Evolutionary conservation across 2,888 invertebrate genomes (phyloP), one percentile per base, ranked within the genome.

Genomic region (Chironomus riparius): DNA sequence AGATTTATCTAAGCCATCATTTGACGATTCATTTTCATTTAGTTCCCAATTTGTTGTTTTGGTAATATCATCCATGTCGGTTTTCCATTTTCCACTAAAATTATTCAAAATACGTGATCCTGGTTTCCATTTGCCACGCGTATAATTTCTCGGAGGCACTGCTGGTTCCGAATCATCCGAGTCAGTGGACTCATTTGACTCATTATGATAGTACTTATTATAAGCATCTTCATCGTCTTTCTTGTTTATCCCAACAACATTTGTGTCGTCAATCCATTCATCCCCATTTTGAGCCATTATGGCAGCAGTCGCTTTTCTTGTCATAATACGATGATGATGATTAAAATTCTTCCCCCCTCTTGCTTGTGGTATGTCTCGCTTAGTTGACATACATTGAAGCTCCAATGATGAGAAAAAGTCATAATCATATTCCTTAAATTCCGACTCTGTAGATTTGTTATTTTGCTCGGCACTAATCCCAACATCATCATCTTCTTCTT

Each of bases 371-470:
- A 75, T 73, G 77, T 78, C 85, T 13, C 24, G 13, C 78, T 88
- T 87, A 79, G 90, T 90, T 0, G 87, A 86, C 79, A 91, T 91
- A 80, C 92, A 92, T 80, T 92, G 92, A 13, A 93, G 82, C 80
- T 93, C 91, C 48, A 95, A 83, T 0, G 93, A 93, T 50, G 92
- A 93, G 80, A 95, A 95, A 83, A 95, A 95, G 4, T 94, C 91
- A 81, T 93, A 93, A 0, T 94, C 93, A 78, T 91, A 92, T 4
- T 92, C 85, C 70, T 87, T 87, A 79, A 90, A 89, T 2, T 86
- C 84, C 7, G 84, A 81, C 71, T 87, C 86, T 74, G 86, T 86
- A 2, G 81, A 78, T 68, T 84, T 74, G 74, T 74, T 65, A 24
- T 48, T 74, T 15, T 21, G 65, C 4, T 38, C 38, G 4, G 50